These are phyloP conservation scores for Pyrrhosoma nymphula DNA, from an alignment of 2,888 invertebrate species.

Conservation along the genomic window DNA sequence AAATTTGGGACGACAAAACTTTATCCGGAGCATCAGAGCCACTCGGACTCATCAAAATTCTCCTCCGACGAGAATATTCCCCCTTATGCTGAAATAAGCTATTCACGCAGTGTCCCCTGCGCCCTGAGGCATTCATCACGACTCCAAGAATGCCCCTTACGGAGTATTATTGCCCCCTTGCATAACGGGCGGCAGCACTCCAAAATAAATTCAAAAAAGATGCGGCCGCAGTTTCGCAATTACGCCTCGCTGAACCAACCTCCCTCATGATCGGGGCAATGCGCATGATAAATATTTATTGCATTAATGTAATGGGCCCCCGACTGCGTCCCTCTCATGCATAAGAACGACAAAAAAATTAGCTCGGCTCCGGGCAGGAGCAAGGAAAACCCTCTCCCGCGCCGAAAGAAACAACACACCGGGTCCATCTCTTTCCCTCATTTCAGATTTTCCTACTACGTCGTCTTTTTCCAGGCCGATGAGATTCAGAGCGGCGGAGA, in stretches of 20 bases:
- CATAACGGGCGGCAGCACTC: not conserved
- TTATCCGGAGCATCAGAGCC: not conserved
- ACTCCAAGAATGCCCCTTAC: not conserved
- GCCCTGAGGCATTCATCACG: not conserved
- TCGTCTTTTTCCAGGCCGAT: not conserved
- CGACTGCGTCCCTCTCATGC: not conserved
- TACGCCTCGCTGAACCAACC: conserved; percentile 23
- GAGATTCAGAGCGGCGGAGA: not conserved
- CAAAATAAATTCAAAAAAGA: not conserved
- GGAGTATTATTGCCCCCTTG: conserved; percentile 9
- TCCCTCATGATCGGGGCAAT: not conserved
- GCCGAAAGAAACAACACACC: not conserved
- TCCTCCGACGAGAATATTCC: not conserved
- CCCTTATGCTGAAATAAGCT: not conserved
- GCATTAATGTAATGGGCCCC: not conserved
- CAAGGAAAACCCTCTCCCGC: not conserved
- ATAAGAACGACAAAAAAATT: not conserved
- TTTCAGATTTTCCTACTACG: not conserved
- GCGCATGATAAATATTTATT: conserved; percentile 27
- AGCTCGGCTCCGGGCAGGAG: not conserved
- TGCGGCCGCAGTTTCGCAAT: not conserved
- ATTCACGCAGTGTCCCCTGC: not conserved
- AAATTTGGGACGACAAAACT: not conserved
- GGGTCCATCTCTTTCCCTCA: not conserved
- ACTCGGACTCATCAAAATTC: not conserved